Evolutionary conservation across 2,113 vertebrate species (phyloP).

Genomic region (Nesoenas mayeri): DNA sequence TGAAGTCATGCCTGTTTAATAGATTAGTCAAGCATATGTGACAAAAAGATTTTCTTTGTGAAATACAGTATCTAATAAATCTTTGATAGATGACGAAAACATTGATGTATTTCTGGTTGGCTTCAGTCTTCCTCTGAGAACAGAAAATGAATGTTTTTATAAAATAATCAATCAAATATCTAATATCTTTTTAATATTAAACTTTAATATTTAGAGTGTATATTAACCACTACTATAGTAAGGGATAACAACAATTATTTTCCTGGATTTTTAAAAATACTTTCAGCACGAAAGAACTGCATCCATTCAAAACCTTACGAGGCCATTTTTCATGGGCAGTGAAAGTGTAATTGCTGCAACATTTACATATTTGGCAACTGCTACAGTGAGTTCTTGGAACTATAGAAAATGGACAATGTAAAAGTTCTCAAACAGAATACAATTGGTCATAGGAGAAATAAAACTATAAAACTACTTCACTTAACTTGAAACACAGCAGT

Average conservation of each 20-base stretch:
- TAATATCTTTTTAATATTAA: not conserved
- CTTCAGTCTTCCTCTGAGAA: conserved; percentile 43
- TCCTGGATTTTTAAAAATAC: conserved; percentile 47
- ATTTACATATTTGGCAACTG: conserved; percentile 61
- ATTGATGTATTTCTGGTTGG: conserved; percentile 25
- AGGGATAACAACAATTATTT: conserved; percentile 19
- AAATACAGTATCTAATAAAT: conserved; percentile 51
- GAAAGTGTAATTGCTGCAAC: conserved; percentile 60
- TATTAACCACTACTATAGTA: not conserved
- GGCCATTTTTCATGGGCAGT: conserved; percentile 25
- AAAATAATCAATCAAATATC: conserved; percentile 3
- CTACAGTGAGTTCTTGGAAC: conserved; percentile 19
- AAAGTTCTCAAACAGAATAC: not conserved
- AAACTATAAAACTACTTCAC: conserved; percentile 16
- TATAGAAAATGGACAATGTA: conserved; percentile 2
- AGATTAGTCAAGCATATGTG: conserved; percentile 56
- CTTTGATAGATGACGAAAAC: not conserved
- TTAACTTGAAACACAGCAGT: not conserved
- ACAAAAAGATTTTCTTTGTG: conserved; percentile 52
- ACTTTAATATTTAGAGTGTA: not conserved
- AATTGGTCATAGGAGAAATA: not conserved
- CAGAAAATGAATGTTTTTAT: conserved; percentile 59
- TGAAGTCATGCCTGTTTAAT: conserved; percentile 49
- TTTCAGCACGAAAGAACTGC: conserved; percentile 44
- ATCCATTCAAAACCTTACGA: conserved; percentile 27